Evolutionary conservation across 2,113 vertebrate species (phyloP), one percentile per base, ranked within the genome.

Genomic region (Lucifuga dentata): DNA sequence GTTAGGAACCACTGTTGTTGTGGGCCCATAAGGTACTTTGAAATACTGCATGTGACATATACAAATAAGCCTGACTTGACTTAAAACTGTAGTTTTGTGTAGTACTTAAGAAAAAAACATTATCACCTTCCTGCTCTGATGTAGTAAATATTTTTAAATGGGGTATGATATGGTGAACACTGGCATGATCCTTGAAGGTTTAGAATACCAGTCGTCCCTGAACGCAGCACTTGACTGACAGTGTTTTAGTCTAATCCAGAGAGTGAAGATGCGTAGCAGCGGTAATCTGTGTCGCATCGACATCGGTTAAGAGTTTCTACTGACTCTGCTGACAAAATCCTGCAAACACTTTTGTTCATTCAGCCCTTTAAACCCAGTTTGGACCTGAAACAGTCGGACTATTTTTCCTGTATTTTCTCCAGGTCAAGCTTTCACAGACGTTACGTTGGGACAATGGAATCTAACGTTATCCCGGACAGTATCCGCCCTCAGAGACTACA

Each of bases 401-500:
- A 3, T 1, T 63, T 45, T 53, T 7, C 21, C 1, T 36, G 10
- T 29, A 55, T 53, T 12, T 13, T 21, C 26, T n/a, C 43, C 49
- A 23, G 43, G 73, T 36, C 77, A 52, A 49, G 44, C 71, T 44
- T 45, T 32, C 35, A 49, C 66, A 80, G 80, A 85, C 87, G 56
- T 81, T 48, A 85, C 84, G 65, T 81, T 9, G 29, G 87, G 81
- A 92, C 81, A 88, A 96, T 95, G 96, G 96, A 96, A 90, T 95
- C 95, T 24, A 76, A 73, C 75, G 40, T 84, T 1, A 61, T 96
- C 61, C 91, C 94, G 95, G 95, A 96, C 91, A 94, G 94, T 49
- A 66, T 97, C 84, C 92, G 95, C 82, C 90, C 94, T 10, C 93
- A 91, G 78, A 84, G 94, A 73, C 89, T 95, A 41, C 95, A 97